Evolutionary conservation across 2,113 vertebrate genomes (phyloP).

Genomic region (Lophius piscatorius): DNA sequence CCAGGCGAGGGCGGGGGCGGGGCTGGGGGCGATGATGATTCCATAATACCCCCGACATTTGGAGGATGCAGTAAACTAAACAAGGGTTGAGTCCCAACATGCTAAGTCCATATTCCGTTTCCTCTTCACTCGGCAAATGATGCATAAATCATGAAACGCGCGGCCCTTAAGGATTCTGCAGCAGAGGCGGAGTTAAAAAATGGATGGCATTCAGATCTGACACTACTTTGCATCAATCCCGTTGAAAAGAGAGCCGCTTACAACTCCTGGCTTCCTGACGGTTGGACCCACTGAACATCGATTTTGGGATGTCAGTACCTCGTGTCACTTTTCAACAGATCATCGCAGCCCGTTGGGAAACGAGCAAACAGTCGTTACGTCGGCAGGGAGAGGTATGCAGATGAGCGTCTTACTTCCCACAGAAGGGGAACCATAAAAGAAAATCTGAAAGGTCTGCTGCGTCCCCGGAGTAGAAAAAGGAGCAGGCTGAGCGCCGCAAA

Average conservation of each 20-base stretch:
- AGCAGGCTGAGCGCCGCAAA: conserved; percentile 37
- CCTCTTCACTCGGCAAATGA: too few species aligned
- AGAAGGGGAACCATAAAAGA: conserved; percentile 38
- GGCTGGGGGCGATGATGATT: too few species aligned
- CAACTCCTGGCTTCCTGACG: not conserved
- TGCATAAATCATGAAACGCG: conserved; percentile 6
- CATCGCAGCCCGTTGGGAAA: too few species aligned
- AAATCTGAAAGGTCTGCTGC: conserved; percentile 38
- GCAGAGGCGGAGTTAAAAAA: conserved; percentile 22
- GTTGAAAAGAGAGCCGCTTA: not conserved
- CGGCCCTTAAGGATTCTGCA: conserved; percentile 1
- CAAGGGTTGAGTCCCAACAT: too few species aligned
- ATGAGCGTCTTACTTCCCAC: conserved; percentile 23
- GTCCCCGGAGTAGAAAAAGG: conserved; percentile 34
- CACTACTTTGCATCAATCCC: not conserved
- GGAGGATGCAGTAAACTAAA: too few species aligned
- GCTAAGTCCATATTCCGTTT: conserved; percentile 1
- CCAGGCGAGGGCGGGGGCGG: too few species aligned
- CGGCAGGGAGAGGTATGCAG: too few species aligned
- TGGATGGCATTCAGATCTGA: conserved; percentile 12
- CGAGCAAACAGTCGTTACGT: too few species aligned
- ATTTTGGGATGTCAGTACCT: not conserved
- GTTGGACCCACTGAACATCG: not conserved
- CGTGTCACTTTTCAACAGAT: too few species aligned
- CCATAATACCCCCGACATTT: too few species aligned